phyloP scores from a whole-genome alignment of 2,888 invertebrate genomes.

The Parascotia fuliginaria region DNA sequence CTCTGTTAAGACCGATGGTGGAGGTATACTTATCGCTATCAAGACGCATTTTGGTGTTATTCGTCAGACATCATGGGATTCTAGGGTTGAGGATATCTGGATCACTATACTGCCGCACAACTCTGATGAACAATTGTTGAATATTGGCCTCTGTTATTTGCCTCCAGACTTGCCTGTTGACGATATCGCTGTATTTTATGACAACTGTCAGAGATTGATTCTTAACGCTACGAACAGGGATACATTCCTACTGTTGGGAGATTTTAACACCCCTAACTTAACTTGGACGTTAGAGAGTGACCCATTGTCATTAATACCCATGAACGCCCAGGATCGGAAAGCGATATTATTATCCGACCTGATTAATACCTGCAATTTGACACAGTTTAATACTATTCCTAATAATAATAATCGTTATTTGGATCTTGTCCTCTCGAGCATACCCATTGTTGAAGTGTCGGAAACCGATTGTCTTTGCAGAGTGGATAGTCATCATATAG shows the following conservation, averaged over 20 bases:
- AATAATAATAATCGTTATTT: not conserved
- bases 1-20: constrained; percentile 13
- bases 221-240: not conserved
- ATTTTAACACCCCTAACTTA: not conserved
- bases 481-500: not conserved
- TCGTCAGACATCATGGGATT: constrained; percentile 20
- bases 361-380: not conserved
- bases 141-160: not conserved
- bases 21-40: constrained; percentile 18
- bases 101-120: not conserved
- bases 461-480: not conserved
- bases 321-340: not conserved
- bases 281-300: not conserved
- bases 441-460: not conserved
- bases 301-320: not conserved
- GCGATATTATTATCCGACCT: not conserved
- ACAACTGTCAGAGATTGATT: not conserved
- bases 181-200: not conserved
- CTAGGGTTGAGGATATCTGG: not conserved
- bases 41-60: too few relatives aligned
- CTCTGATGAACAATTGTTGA: not conserved
- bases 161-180: not conserved
- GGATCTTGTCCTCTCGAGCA: not conserved
- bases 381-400: not conserved
- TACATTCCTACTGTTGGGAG: not conserved